phyloP scores from a whole-genome alignment of 2,888 invertebrate species.

The Epinotia ramella region DNA sequence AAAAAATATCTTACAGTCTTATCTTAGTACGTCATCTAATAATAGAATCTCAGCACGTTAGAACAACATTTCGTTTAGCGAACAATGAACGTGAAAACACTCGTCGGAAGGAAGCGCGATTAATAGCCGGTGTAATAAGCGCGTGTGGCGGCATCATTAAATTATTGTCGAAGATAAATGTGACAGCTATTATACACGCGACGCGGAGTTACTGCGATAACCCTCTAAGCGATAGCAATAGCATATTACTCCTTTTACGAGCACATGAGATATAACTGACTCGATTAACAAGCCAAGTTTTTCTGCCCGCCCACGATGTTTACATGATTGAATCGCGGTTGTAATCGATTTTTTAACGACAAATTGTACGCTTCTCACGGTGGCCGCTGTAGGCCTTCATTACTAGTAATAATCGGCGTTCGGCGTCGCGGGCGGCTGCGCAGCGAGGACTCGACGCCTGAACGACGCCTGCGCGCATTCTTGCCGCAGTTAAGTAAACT shows the following conservation, averaged over 20 bases:
- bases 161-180: slow-evolving; percentile 50
- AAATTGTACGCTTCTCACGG: slow-evolving; percentile 30
- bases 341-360: background rate
- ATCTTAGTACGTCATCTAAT: background rate
- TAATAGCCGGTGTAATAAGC: slow-evolving; percentile 23
- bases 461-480: slow-evolving; percentile 17
- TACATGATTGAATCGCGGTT: background rate
- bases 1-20: background rate
- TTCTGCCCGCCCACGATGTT: background rate
- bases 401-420: slow-evolving; percentile 35
- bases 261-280: background rate
- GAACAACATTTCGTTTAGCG: background rate
- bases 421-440: slow-evolving; percentile 48
- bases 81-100: slow-evolving; percentile 6
- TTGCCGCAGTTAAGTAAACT: slow-evolving; percentile 17
- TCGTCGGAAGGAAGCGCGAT: slow-evolving; percentile 26
- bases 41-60: background rate
- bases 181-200: slow-evolving; percentile 60
- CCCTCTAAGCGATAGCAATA: background rate
- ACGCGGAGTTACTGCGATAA: slow-evolving; percentile 40
- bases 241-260: background rate
- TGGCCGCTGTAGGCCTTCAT: slow-evolving; percentile 4
- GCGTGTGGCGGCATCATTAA: slow-evolving; percentile 47
- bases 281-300: background rate
- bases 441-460: slow-evolving; percentile 50